Base-by-base conservation (phyloP, 2,797 vertebrate species). In the Chlorospingus flavigularis region DNA sequence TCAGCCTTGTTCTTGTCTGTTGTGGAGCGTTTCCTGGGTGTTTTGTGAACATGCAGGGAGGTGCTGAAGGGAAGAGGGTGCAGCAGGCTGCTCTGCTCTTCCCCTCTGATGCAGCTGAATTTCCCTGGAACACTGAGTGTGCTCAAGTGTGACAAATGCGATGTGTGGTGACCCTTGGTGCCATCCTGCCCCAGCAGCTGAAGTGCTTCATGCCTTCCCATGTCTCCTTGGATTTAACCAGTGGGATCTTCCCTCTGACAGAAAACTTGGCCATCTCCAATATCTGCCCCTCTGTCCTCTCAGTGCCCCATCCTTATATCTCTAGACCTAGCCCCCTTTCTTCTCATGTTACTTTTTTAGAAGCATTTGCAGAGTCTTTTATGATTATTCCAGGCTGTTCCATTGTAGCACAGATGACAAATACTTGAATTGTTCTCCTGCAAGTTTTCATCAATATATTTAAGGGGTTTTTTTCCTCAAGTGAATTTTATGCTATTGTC, bases 131-230 rank as follows among this genome's bases (percentile, higher is more conserved):
- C 5, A 12, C 37, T 47, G 55, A 60, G 43, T 3, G 70, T 74
- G 87, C 33, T 45, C 37, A n/a, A 33, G 48, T 3, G 0, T 33
- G 62, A 48, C 4, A 1, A 53, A 71, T n/a, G 54, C 0, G 0
- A 17, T 25, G 23, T 55, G 62, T 71, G 65, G 21, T 89, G 73
- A 51, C 84, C 73, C 47, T 73, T n/a, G 40, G 55, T 74, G 74
- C 55, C 35, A 31, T 43, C 53, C 61, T 71, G 57, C 48, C 73
- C 72, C 65, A 21, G 48, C 48, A 80, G 43, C 80, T 72, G 26
- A 80, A 61, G 48, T 60, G 70, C 37, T 85, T 33, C 10, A 0
- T 42, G 54, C 23, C 16, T 65, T 54, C 48, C 35, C 3, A 0
- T 25, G 17, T 54, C 74, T 60, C 62, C 70, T 53, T 51, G 66